phyloP scores from a whole-genome alignment of 2,797 vertebrate species.

The Epinephelus malabaricus region DNA sequence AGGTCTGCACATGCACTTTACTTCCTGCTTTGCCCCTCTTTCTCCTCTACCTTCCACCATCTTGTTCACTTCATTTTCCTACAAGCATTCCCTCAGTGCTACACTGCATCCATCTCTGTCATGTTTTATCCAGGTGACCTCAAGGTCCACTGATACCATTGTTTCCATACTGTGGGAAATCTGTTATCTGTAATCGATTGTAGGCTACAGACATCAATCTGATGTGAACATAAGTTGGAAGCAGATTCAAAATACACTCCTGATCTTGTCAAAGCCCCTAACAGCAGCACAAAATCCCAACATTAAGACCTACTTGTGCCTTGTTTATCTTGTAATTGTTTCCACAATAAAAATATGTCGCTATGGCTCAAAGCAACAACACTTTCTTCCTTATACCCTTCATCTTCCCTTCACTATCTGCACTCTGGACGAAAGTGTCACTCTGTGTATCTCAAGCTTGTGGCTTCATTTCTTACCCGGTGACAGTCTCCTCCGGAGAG shows the following conservation, averaged over 20 bases:
- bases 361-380: neutral
- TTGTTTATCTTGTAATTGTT: no score
- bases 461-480: slow-evolving; percentile 80
- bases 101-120: slow-evolving; percentile 28
- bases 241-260: no score
- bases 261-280: no score
- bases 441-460: neutral
- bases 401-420: neutral
- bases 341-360: no score
- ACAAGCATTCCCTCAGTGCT: neutral
- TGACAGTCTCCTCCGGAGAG: slow-evolving; percentile 91
- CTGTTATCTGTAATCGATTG: neutral
- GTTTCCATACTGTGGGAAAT: neutral
- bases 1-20: slow-evolving; percentile 8
- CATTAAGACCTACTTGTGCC: no score
- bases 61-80: neutral
- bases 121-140: neutral
- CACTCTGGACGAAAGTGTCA: no score
- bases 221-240: neutral
- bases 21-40: neutral
- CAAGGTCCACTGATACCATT: neutral
- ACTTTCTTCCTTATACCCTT: neutral
- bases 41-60: neutral
- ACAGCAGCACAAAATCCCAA: no score
- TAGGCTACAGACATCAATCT: neutral